Evolutionary conservation across 1,140 invertebrate species (phyloP), one percentile per base, ranked within the genome.

Genomic region (Acromyrmex echinatior): DNA sequence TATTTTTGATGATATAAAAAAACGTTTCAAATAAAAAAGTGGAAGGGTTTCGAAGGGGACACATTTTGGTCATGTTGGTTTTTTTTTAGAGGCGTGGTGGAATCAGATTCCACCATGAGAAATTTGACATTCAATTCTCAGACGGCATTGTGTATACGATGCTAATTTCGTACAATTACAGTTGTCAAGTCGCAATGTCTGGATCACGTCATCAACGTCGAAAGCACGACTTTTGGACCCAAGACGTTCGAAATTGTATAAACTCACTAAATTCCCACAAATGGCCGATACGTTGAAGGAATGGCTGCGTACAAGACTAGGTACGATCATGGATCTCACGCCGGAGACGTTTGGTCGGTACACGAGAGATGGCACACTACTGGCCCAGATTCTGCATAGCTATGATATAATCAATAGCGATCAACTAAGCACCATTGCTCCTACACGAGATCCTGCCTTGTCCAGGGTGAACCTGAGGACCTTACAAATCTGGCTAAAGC

Each of bases 401-500:
- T 96, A 96, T 79, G 92, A 93, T 73, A 91, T 96, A 21, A 96
- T 96, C 25, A 93, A 80, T 12, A 82, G 90, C 49, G 92, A 93
- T 45, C 94, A 96, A 82, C 73, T 95, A 56, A 88, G 89, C 0
- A 93, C 82, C 21, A 91, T 94, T 51, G 18, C 73, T 1, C 51
- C 18, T 0, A 95, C 95, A 35, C 93, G 95, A 35, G 93, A 95
- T 60, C 90, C 93, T 3, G 93, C 95, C 10, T 92, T 96, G 39
- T 93, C 95, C 63, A 93, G 95, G 73, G 95, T 94, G 31, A 96
- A 96, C 86, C 95, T 96, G 91, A 95, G 93, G 76, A 92, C 95
- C 80, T 89, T 97, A 39, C 88, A 86, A 2, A 81, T 95, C 58
- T 97, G 96, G 96, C 81, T 97, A 31, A 91, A 91, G 21, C 93